These are phyloP conservation scores for Xestia rhomboidea DNA, from an alignment of 2,888 invertebrate genomes.

Conservation along the genomic window DNA sequence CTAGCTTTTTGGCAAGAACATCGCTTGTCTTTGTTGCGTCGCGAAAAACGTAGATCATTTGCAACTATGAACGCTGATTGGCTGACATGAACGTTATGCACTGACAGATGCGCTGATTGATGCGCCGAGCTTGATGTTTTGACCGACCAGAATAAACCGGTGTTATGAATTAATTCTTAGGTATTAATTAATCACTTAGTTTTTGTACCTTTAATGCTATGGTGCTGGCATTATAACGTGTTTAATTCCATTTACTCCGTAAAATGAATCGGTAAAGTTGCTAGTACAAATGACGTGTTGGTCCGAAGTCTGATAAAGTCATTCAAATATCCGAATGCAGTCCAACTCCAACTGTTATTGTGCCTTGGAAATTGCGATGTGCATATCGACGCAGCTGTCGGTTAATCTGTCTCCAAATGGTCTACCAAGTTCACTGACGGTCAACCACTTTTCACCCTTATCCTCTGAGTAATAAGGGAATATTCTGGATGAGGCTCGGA, in stretches of 20 bases:
- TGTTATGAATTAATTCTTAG: neutral
- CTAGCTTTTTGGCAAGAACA: neutral
- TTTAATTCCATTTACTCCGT: neutral
- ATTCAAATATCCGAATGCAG: neutral
- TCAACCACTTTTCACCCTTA: too few species aligned
- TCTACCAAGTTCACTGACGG: too few species aligned
- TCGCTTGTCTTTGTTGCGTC: neutral
- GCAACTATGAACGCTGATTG: neutral
- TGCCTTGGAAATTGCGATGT: conserved; percentile 5
- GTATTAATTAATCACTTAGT: neutral
- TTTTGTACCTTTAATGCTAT: neutral
- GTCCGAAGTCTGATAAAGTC: neutral
- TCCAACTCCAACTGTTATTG: neutral
- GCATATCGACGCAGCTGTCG: neutral
- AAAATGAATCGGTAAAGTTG: neutral
- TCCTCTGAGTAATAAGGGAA: too few species aligned
- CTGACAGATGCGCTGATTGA: neutral
- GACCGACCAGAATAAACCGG: neutral
- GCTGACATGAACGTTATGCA: neutral
- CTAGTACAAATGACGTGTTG: neutral
- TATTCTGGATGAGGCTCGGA: too few species aligned
- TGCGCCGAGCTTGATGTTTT: neutral
- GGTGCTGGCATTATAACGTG: neutral
- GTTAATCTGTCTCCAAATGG: neutral
- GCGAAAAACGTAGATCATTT: neutral